These are phyloP conservation scores for Pampus argenteus DNA, from an alignment of 2,797 vertebrate genomes.

Conservation along the genomic window DNA sequence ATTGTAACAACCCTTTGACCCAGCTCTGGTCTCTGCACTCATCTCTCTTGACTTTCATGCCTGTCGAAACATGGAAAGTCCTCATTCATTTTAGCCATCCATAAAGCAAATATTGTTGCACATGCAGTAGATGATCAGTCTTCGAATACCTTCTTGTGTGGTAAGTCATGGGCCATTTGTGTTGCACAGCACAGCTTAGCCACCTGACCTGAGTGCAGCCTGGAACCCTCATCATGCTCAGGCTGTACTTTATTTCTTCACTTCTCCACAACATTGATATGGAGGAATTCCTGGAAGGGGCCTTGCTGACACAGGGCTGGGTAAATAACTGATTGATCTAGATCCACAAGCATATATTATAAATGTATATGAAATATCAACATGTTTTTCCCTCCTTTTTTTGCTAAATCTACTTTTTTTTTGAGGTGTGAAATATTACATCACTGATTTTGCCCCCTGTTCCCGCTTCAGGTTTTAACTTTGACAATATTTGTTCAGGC, in stretches of 20 bases:
- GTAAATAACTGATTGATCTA: slow-evolving; percentile 75
- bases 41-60: slow-evolving; percentile 91
- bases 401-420: slow-evolving; percentile 48
- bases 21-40: slow-evolving; percentile 57
- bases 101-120: slow-evolving; percentile 99
- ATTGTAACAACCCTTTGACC: slow-evolving; percentile 64
- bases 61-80: slow-evolving; percentile 96
- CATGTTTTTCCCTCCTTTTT: slow-evolving; percentile 34
- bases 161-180: slow-evolving; percentile 97
- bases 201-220: slow-evolving; percentile 93
- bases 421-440: slow-evolving; percentile 53
- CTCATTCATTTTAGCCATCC: slow-evolving; percentile 97
- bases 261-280: slow-evolving; percentile 91
- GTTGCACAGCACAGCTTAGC: slow-evolving; percentile 79
- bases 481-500: slow-evolving; percentile 58
- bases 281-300: slow-evolving; percentile 88
- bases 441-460: slow-evolving; percentile 41
- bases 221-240: slow-evolving; percentile 95
- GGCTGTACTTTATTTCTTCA: slow-evolving; percentile 90
- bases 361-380: slow-evolving; percentile 60
- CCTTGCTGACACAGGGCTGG: slow-evolving; percentile 66
- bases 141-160: slow-evolving; percentile 98
- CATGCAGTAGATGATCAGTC: slow-evolving; percentile 97
- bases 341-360: slow-evolving; percentile 65
- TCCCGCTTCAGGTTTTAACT: slow-evolving; percentile 47